These are phyloP conservation scores for Spodoptera frugiperda DNA, from an alignment of 1,140 invertebrate species.

Conservation along the genomic window DNA sequence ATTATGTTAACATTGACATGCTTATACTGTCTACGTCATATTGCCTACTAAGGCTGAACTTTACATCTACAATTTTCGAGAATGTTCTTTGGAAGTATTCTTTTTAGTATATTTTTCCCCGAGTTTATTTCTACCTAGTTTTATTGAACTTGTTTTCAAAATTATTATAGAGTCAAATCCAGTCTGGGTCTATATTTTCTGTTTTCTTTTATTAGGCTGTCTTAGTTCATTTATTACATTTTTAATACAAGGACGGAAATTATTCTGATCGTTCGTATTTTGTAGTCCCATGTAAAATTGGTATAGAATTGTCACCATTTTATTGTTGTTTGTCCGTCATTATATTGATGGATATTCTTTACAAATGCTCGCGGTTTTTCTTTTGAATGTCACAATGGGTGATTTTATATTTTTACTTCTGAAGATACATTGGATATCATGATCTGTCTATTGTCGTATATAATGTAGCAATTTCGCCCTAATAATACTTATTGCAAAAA, in stretches of 20 bases:
- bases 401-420: neutral
- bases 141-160: too few species aligned
- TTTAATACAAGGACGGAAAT: neutral
- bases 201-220: too few species aligned
- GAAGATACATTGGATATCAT: neutral
- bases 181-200: too few species aligned
- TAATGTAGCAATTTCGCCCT: too few species aligned
- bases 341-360: constrained; percentile 26
- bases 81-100: neutral
- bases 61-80: constrained; percentile 16
- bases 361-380: constrained; percentile 10
- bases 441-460: neutral
- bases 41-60: neutral
- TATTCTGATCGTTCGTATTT: neutral
- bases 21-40: neutral
- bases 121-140: too few species aligned
- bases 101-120: neutral
- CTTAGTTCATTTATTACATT: neutral
- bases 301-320: constrained; percentile 2
- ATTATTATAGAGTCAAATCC: too few species aligned
- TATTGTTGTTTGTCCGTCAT: constrained; percentile 1
- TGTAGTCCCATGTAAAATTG: neutral
- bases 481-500: too few species aligned
- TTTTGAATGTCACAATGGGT: constrained; percentile 33
- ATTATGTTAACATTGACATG: too few species aligned